Evolutionary conservation across 2,888 invertebrate species (phyloP), one percentile per base, ranked within the genome.

Genomic region (Polydrusus pterygomalis): DNA sequence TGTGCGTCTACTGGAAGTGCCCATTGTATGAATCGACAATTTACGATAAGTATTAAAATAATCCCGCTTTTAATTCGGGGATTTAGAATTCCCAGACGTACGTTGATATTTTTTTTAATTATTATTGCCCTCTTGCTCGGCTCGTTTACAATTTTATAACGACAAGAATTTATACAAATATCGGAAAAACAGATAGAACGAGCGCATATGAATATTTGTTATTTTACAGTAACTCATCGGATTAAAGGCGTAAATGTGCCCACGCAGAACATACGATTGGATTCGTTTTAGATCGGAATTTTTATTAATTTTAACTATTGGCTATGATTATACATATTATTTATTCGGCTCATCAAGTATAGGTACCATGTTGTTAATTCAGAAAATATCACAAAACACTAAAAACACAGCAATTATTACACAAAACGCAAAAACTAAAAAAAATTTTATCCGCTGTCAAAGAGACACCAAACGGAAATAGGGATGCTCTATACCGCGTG

Each of bases 1-100:
- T 71, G 63, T 63, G 20, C 64, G 54, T 54, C n/a, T n/a, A 54
- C 58, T 58, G 45, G 65, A 65, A 65, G 58, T 74, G 9, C 15
- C 67, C 68, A 74, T 74, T 74, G 68, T 74, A 62, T n/a, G 40
- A 38, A n/a, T 43, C 56, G 73, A 67, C 43, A 74, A 74, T 74
- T 74, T 68, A 68, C 62, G 68, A 68, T 68, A 74, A 74, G 73
- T 62, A 62, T 74, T 74, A 74, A 74, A 68, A 74, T 74, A 74
- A 74, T 74, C 73, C 58, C 30, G 62, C 68, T 40, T 74, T 74
- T 68, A 68, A 74, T 74, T 74, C 49, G 51, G 54, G 73, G 68
- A 74, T 74, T 74, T 68, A 2, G 20, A 30, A 11, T 17, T 54
- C 38, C 54, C 54, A 54, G 64, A 71, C 71, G 71, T 34, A 54